Evolutionary conservation across 2,797 vertebrate species (phyloP).

Genomic region (Orestias chungarensis): DNA sequence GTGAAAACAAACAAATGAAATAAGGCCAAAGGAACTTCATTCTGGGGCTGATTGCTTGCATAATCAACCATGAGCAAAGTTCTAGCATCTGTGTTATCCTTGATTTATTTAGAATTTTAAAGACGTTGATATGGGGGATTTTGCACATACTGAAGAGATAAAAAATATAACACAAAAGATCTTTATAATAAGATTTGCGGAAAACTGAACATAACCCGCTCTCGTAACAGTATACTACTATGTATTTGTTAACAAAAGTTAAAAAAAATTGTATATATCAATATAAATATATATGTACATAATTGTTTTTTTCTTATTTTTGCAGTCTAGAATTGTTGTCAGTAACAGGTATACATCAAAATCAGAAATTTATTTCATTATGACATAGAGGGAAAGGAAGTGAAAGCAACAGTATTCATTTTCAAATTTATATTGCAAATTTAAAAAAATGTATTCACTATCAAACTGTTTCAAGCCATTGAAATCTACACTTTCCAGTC

Average conservation of each 20-base stretch:
- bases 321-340: too few relatives aligned
- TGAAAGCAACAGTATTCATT: too few relatives aligned
- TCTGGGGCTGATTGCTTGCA: constrained; percentile 49
- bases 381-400: too few relatives aligned
- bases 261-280: neutral
- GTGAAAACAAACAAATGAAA: constrained; percentile 57
- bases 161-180: neutral
- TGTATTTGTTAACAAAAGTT: neutral
- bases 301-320: too few relatives aligned
- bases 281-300: too few relatives aligned
- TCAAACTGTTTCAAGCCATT: too few relatives aligned
- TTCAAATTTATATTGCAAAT: too few relatives aligned
- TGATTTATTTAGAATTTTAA: constrained; percentile 11
- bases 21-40: constrained; percentile 48
- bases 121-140: neutral
- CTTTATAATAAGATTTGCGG: neutral
- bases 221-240: neutral
- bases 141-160: neutral
- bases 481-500: neutral
- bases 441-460: too few relatives aligned
- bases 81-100: neutral
- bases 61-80: constrained; percentile 41
- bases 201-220: neutral
- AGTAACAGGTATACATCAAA: too few relatives aligned
- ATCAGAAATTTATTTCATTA: too few relatives aligned